Evolutionary conservation across 1,140 invertebrate genomes (phyloP).

Genomic region (Drosophila sp.): DNA sequence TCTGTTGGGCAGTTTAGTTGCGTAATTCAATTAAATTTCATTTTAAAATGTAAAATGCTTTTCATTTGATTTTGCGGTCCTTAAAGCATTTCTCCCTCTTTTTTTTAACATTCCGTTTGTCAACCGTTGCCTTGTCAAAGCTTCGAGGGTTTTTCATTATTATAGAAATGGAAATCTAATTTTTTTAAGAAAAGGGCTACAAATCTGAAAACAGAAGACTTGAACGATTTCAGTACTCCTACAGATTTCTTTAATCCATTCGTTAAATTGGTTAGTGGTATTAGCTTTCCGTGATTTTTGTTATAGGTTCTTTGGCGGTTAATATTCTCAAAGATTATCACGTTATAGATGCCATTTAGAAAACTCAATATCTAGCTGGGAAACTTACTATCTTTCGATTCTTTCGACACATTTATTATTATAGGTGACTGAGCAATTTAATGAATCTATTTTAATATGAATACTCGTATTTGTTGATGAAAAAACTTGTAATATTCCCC

Average conservation of each 20-base stretch:
- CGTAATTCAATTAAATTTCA: slow-evolving; percentile 74
- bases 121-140: slow-evolving; percentile 15
- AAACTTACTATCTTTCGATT: not conserved
- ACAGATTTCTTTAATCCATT: too few relatives aligned
- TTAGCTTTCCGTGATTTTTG: not conserved
- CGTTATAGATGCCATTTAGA: not conserved
- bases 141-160: not conserved
- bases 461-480: too few relatives aligned
- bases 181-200: not conserved
- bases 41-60: slow-evolving; percentile 64
- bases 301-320: not conserved
- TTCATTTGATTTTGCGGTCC: slow-evolving; percentile 47
- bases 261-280: too few relatives aligned
- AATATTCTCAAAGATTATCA: not conserved
- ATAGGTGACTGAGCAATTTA: too few relatives aligned
- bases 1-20: slow-evolving; percentile 69
- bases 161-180: not conserved
- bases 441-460: too few relatives aligned
- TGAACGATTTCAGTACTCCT: too few relatives aligned
- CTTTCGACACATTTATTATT: too few relatives aligned
- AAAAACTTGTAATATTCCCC: too few relatives aligned
- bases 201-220: too few relatives aligned
- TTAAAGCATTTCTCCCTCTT: slow-evolving; percentile 20
- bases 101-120: slow-evolving; percentile 57
- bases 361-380: not conserved